Base-by-base conservation (phyloP, 1,140 invertebrate species). In the Limonius californicus region DNA sequence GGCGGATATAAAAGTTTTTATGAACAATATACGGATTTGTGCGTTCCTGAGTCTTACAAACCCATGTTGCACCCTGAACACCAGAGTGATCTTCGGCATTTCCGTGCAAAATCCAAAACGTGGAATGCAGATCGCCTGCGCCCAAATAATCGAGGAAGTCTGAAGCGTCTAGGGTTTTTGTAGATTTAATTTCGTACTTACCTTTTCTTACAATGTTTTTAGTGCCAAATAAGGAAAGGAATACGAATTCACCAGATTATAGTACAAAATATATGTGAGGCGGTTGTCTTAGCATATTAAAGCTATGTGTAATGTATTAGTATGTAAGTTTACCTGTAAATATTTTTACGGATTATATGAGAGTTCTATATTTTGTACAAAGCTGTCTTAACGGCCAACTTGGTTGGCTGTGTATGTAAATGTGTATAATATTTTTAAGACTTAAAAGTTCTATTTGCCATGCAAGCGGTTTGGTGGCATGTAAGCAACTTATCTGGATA, bases 1-100 rank as follows among this genome's bases (percentile, higher is more conserved):
- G 93, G 94, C 0, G 97, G 97, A 2, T 99, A 99, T 80, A 89
- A 94, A 68, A 83, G 84, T 23, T 99, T 99, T 79, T 98, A 84
- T 75, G 81, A 86, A 63, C 77, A 82, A 0, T 84, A 87, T 67
- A 78, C 81, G n/a, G 79, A 84, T 0, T 78, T 92, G 16, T 98
- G 95, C 79, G 81, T 84, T 30, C 92, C 92, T 0, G 77, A 84
- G 16, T 81, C 83, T 0, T 95, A 95, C 69, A 81, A 83, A 39
- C 86, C 87, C 3, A 95, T 95, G 92, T 74, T 85, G 32, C 84
- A 94, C 70, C 87, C 88, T 1, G 84, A 87, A 59, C 86, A 90
- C 70, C 83, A 85, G 57, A 81, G 83, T 12, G 89, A 92, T 61
- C 78, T 92, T 21, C 80, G 83, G 45, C 83, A 85, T 64, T 95